Evolutionary conservation across 2,888 invertebrate genomes (phyloP), one percentile per base, ranked within the genome.

Genomic region (Minunthozetes semirufus): DNA sequence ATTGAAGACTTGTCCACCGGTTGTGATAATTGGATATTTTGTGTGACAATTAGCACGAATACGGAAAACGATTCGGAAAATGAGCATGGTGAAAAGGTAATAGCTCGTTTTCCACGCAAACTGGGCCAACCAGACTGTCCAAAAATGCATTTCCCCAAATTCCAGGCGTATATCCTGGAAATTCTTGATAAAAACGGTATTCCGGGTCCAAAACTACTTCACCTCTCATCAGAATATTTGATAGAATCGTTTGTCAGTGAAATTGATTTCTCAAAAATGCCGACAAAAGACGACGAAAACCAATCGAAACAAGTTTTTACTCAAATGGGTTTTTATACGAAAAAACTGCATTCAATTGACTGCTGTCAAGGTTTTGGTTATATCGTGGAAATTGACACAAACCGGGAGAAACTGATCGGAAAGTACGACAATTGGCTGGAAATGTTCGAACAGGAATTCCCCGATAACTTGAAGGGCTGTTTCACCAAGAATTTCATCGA

Each of bases 291-390:
- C 9, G 33, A 27, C 33, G 27, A 61, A 5, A 13, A 13, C 1
- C 29, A 25, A 61, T 17, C 27, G 27, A 4, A 61, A 6, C 15
- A 33, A 11, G 11, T 61, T 1, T 61, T 27, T 17, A 5, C 2
- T 61, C 15, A 27, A 11, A 17, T 61, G 5, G 61, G 61, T 1
- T 25, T 27, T 61, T 27, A 61, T 33, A 17, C 27, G 22, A 25
- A 61, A 27, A 25, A 11, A 33, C 4, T 61, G 15, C 61, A 61
- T 61, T 61, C 61, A 27, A 61, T 61, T 27, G 61, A 61, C 1
- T 61, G 61, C 61, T 61, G 61, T 13, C 11, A 61, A 61, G 3
- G 33, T 5, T 61, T 61, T 27, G 61, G 61, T 22, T 61, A 61
- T 33, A 61, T 61, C 22, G 15, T 15, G 3, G 17, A 9, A 13